Evolutionary conservation across 2,888 invertebrate genomes (phyloP).

Genomic region (Cosmia trapezina): DNA sequence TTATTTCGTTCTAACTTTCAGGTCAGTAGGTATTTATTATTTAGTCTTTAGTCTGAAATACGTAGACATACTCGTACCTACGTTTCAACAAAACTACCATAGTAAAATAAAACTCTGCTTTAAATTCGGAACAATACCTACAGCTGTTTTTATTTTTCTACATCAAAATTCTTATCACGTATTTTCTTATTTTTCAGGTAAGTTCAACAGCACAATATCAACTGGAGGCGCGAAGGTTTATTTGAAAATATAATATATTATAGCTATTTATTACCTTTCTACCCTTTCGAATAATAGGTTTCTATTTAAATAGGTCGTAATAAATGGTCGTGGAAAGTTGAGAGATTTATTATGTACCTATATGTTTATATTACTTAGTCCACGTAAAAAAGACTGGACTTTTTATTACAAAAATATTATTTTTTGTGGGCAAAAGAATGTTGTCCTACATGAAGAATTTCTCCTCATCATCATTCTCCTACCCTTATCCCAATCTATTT

Average conservation of each 20-base stretch:
- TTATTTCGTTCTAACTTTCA: constrained; percentile 8
- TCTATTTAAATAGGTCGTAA: constrained; percentile 30
- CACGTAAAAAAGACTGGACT: not conserved
- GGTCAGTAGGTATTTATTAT: not conserved
- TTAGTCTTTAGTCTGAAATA: not conserved
- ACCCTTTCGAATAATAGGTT: constrained; percentile 27
- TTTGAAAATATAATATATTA: constrained; percentile 34
- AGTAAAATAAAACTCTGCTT: no score
- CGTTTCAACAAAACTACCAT: no score
- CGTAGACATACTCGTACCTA: no score
- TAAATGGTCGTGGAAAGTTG: constrained; percentile 25
- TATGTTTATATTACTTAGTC: constrained; percentile 14
- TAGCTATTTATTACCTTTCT: constrained; percentile 36
- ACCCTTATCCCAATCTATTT: no score
- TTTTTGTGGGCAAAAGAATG: not conserved
- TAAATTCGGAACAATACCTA: no score
- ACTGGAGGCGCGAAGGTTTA: constrained; percentile 30
- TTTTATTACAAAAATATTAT: not conserved
- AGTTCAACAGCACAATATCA: constrained; percentile 29
- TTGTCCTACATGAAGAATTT: not conserved
- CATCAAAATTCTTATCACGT: constrained; percentile 4
- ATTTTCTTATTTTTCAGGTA: constrained; percentile 48
- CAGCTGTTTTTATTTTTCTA: not conserved
- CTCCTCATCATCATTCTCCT: not conserved
- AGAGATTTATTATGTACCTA: constrained; percentile 20